These are phyloP conservation scores for Polymixis flavicincta DNA, from an alignment of 2,888 invertebrate species.

Conservation along the genomic window DNA sequence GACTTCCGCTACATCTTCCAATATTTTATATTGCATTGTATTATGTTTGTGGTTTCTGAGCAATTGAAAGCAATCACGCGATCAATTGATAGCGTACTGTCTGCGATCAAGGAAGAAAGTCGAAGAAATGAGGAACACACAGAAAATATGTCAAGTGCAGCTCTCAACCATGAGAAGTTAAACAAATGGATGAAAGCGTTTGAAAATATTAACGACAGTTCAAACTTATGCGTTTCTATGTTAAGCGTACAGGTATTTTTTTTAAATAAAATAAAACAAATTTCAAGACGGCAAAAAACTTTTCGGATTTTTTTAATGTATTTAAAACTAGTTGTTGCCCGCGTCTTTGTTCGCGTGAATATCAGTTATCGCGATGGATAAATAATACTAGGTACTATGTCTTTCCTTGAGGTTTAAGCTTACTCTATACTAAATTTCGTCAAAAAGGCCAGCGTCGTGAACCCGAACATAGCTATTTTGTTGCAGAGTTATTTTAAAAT, in stretches of 20 bases:
- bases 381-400: no score
- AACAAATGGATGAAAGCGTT: slow-evolving; percentile 69
- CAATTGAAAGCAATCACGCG: slow-evolving; percentile 67
- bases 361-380: no score
- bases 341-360: no score
- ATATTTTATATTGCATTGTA: slow-evolving; percentile 61
- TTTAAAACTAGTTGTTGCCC: no score
- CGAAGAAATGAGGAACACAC: not conserved
- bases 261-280: not conserved
- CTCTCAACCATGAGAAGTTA: slow-evolving; percentile 44
- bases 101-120: not conserved
- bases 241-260: slow-evolving; percentile 69
- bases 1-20: slow-evolving; percentile 66
- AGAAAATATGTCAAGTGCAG: not conserved
- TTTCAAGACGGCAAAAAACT: not conserved
- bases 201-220: slow-evolving; percentile 65
- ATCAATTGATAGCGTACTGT: slow-evolving; percentile 51
- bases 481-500: no score
- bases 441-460: no score
- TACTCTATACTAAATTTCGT: no score
- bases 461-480: no score
- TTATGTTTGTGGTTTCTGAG: slow-evolving; percentile 66
- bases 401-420: no score
- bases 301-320: no score
- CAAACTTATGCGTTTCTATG: slow-evolving; percentile 64